phyloP scores from a whole-genome alignment of 2,797 vertebrate species.

The Gadopsis marmoratus region DNA sequence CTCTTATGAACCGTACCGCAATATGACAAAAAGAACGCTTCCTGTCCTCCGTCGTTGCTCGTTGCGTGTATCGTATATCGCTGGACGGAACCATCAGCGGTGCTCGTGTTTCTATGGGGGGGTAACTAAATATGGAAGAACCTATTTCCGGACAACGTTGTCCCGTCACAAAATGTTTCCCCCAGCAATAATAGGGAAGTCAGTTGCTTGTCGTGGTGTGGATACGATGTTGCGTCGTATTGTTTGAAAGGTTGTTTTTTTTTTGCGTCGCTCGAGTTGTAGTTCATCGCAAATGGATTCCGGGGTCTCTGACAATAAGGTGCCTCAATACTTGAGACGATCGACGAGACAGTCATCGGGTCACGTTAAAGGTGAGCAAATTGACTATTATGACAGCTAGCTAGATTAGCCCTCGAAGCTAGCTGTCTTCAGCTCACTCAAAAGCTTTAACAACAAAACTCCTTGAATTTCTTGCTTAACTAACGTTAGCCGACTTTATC shows the following conservation, averaged over 20 bases:
- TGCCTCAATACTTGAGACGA: conserved; percentile 31
- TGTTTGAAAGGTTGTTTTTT: conserved; percentile 16
- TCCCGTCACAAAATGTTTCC: conserved; percentile 42
- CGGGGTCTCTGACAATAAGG: background rate
- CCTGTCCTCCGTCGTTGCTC: background rate
- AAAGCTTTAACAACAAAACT: background rate
- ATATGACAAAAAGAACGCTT: background rate
- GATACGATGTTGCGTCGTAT: conserved; percentile 23
- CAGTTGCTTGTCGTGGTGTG: background rate
- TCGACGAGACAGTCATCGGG: conserved; percentile 43
- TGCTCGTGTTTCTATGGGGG: conserved; percentile 20
- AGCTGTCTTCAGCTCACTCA: background rate
- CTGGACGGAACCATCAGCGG: conserved; percentile 38
- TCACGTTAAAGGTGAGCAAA: conserved; percentile 58
- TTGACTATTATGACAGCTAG: background rate
- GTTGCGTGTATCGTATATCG: background rate
- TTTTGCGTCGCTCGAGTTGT: background rate
- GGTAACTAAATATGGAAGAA: background rate
- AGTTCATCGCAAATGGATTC: conserved; percentile 65
- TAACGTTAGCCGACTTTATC: background rate
- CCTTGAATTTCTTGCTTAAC: accelerated
- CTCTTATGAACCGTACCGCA: background rate
- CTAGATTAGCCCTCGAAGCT: conserved; percentile 31
- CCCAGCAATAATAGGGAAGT: conserved; percentile 31
- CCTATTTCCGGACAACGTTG: background rate